Evolutionary conservation across 2,797 vertebrate species (phyloP).

Genomic region (Xerus rutilus): DNA sequence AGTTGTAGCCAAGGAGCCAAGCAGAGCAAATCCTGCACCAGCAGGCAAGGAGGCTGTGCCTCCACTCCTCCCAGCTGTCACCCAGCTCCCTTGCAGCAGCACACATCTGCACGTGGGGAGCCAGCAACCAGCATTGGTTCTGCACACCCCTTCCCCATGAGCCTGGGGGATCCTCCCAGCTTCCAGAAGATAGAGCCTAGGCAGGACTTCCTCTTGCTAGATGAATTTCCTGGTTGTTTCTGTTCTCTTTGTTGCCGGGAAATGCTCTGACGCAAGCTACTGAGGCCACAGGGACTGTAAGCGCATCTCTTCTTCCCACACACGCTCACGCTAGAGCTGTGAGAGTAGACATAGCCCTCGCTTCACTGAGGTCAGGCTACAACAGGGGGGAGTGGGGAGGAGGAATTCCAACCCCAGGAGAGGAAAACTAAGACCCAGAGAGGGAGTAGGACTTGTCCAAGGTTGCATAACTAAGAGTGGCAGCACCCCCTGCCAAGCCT

Average conservation of each 20-base stretch:
- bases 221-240: slow-evolving; percentile 21
- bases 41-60: not conserved
- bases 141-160: not conserved
- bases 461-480: no score
- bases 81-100: not conserved
- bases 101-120: no score
- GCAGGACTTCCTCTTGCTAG: slow-evolving; percentile 1
- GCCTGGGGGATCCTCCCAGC: not conserved
- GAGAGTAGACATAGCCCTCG: no score
- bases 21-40: not conserved
- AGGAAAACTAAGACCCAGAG: not conserved
- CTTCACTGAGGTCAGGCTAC: not conserved
- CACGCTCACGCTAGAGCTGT: not conserved
- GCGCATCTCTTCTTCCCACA: not conserved
- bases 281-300: no score
- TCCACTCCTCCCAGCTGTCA: not conserved
- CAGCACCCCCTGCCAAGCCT: not conserved
- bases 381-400: not conserved
- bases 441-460: not conserved
- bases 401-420: not conserved
- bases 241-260: slow-evolving; percentile 38
- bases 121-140: not conserved
- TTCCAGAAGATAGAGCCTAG: not conserved
- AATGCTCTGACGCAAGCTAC: not conserved
- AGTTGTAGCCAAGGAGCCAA: no score